Evolutionary conservation across 2,797 vertebrate species (phyloP).

Genomic region (Rhynchonycteris naso): DNA sequence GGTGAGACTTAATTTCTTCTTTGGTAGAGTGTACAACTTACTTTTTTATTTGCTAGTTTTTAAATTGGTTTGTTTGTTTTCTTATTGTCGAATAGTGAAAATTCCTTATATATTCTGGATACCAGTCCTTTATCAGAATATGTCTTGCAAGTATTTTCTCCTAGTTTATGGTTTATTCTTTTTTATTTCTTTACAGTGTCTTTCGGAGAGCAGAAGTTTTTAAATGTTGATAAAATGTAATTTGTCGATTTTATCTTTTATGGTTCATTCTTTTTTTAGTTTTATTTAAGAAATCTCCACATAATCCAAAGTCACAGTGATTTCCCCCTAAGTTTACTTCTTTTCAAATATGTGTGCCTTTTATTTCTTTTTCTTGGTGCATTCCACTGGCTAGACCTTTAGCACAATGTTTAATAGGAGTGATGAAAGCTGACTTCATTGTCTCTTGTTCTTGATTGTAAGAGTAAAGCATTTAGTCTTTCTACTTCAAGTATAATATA

Average conservation of each 20-base stretch:
- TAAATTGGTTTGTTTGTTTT: not conserved
- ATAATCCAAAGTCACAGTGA: not conserved
- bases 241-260: not conserved
- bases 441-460: not conserved
- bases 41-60: not conserved
- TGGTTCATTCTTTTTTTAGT: not conserved
- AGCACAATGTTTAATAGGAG: not conserved
- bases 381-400: not conserved
- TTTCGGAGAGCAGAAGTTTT: conserved; percentile 22
- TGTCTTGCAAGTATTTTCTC: not conserved
- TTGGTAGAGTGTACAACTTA: not conserved
- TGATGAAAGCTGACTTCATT: not conserved
- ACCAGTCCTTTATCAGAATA: not conserved
- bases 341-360: not conserved
- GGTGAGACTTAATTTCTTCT: not conserved
- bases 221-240: not conserved
- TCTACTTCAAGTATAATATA: not conserved
- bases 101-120: not conserved
- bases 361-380: not conserved
- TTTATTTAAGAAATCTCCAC: not conserved
- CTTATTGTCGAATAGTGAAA: not conserved
- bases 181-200: not conserved
- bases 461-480: not conserved
- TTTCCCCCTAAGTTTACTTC: not conserved
- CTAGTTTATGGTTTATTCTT: not conserved